Evolutionary conservation across 2,797 vertebrate species (phyloP), one percentile per base, ranked within the genome.

Genomic region (Acropternis orthonyx): DNA sequence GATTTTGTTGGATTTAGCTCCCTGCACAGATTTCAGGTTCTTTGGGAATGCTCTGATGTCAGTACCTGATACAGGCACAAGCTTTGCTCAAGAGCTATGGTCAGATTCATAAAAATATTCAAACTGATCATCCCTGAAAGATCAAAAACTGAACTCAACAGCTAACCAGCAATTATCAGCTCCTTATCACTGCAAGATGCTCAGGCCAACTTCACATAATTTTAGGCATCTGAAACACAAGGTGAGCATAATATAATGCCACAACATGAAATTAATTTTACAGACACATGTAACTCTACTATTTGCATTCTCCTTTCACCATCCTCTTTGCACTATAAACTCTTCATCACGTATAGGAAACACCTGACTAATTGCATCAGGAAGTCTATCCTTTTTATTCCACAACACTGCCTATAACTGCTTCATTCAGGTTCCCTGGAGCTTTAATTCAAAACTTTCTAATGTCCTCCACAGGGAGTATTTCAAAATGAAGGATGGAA

Each of bases 381-480:
- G 56, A 89, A 72, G 36, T 34, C 65, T 65, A 44, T 34, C 19
- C 28, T 54, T 94, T 89, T 59, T 77, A 66, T 91, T 87, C 51
- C 56, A 73, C 59, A 58, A 7, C 1, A 5, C 19, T 73, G 63
- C 51, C 59, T 58, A 49, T 44, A 85, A 59, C 41, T 52, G 49
- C 43, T 92, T 52, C 59, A 86, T 90, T 79, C 67, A 85, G 86
- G 52, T 22, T 95, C 74, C 92, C 77, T 63, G 39, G 55, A 87
- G 88, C 77, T 86, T 86, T 92, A 93, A 87, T 79, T 95, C 90
- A 93, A 74, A 92, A 82, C 32, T 79, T 90, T 41, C 61, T 87
- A 86, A 92, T 89, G 44, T 12, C 11, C 30, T 91, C 81, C 75
- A 59, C 0, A 0, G 81, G 86, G 59, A 94, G 39, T 48, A 68